These are phyloP conservation scores for Anas acuta DNA, from an alignment of 2,797 vertebrate genomes.

Conservation along the genomic window DNA sequence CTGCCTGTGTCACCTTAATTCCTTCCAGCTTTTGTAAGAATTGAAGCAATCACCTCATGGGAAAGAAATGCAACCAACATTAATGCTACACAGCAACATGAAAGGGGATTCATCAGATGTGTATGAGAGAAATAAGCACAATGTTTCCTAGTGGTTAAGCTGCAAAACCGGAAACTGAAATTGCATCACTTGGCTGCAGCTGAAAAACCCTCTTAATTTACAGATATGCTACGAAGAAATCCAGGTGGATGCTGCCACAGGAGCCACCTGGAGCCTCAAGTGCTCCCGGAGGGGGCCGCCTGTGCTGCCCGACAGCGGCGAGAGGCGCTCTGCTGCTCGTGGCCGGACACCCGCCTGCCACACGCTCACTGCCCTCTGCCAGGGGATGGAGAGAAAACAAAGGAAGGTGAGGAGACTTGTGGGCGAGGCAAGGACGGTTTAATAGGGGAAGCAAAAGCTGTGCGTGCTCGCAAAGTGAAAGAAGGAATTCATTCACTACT, in stretches of 20 bases:
- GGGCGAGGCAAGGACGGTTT: neutral
- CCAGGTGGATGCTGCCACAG: neutral
- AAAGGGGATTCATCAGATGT: neutral
- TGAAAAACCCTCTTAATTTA: neutral
- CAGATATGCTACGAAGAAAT: neutral
- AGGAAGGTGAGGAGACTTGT: neutral
- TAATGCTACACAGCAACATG: neutral
- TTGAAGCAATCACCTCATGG: conserved; percentile 5
- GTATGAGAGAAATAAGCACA: neutral
- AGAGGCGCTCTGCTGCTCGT: accelerated
- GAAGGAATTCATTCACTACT: neutral
- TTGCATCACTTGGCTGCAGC: neutral
- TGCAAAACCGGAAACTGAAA: conserved; percentile 16
- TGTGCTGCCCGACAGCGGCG: neutral
- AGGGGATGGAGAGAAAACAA: accelerated
- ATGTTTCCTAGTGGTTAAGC: neutral
- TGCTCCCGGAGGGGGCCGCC: neutral
- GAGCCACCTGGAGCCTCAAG: neutral
- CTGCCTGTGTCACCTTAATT: neutral
- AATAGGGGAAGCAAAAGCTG: neutral
- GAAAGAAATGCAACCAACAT: conserved; percentile 29
- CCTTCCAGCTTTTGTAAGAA: conserved; percentile 1
- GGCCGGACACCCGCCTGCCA: neutral
- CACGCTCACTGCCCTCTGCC: accelerated
- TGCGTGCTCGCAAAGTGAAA: neutral